phyloP scores from a whole-genome alignment of 2,797 vertebrate genomes.

The Numenius phaeopus region DNA sequence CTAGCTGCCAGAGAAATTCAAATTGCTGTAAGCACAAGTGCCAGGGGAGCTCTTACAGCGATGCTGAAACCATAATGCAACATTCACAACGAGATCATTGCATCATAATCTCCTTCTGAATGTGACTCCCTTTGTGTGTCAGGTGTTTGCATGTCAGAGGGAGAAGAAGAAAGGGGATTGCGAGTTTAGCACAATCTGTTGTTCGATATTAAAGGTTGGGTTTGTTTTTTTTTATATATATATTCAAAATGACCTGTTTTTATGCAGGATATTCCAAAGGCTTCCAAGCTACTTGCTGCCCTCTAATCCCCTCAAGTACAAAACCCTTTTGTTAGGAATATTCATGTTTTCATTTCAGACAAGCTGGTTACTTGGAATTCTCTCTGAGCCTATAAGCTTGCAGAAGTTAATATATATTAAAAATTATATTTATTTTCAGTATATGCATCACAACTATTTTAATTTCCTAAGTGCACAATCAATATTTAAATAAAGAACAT shows the following conservation, averaged over 20 bases:
- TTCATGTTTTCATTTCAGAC: slow-evolving; percentile 39
- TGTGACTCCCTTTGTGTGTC: slow-evolving; percentile 72
- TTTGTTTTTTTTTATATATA: neutral
- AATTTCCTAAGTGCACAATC: slow-evolving; percentile 48
- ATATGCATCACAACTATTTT: neutral
- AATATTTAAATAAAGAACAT: slow-evolving; percentile 39
- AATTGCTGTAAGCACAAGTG: slow-evolving; percentile 79
- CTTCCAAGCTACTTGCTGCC: slow-evolving; percentile 16
- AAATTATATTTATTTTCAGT: slow-evolving; percentile 29
- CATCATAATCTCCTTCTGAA: slow-evolving; percentile 78
- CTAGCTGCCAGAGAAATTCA: slow-evolving; percentile 78
- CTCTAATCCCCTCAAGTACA: slow-evolving; percentile 9
- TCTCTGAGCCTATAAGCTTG: slow-evolving; percentile 4
- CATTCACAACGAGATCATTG: slow-evolving; percentile 77
- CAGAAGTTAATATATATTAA: slow-evolving; percentile 41
- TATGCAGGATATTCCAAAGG: slow-evolving; percentile 33
- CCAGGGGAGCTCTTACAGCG: slow-evolving; percentile 75
- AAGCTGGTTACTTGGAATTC: slow-evolving; percentile 55
- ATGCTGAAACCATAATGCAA: slow-evolving; percentile 76
- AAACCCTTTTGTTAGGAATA: slow-evolving; percentile 22
- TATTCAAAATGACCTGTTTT: slow-evolving; percentile 18
- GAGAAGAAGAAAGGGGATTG: slow-evolving; percentile 31
- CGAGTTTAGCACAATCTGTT: slow-evolving; percentile 53
- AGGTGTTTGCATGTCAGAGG: slow-evolving; percentile 64
- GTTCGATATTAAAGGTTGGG: slow-evolving; percentile 9